These are phyloP conservation scores for Vollenhovia emeryi DNA, from an alignment of 1,140 invertebrate species.

Conservation along the genomic window DNA sequence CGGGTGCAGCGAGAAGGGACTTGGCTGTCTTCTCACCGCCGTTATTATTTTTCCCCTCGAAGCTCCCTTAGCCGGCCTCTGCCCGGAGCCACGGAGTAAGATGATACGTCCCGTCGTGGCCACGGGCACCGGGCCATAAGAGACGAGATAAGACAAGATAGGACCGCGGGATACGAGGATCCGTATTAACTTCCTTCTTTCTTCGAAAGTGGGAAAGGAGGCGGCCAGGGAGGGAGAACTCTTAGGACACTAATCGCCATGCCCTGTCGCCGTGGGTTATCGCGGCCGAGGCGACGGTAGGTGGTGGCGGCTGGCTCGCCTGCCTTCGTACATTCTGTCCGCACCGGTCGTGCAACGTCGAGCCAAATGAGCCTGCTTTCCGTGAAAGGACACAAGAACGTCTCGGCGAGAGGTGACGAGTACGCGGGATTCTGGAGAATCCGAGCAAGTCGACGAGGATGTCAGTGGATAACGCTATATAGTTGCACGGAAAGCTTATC, in stretches of 20 bases:
- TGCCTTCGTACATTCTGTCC: conserved; percentile 19
- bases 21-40: conserved; percentile 43
- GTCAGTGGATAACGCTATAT: neutral
- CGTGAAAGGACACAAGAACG: conserved; percentile 33
- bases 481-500: neutral
- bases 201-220: conserved; percentile 35
- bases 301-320: neutral
- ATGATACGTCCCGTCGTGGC: conserved; percentile 69
- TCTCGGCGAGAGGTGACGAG: conserved; percentile 15
- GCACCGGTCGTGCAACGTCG: conserved; percentile 38
- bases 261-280: conserved; percentile 67
- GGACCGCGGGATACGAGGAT: conserved; percentile 60
- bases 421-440: neutral
- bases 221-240: conserved; percentile 2
- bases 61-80: conserved; percentile 41
- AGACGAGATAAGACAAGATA: conserved; percentile 71
- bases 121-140: conserved; percentile 63
- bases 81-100: conserved; percentile 58
- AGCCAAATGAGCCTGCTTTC: conserved; percentile 45
- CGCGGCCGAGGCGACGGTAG: neutral
- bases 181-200: conserved; percentile 65
- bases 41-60: conserved; percentile 70
- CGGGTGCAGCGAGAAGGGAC: conserved; percentile 18
- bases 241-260: conserved; percentile 63
- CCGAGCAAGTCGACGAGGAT: neutral